Conservation (phyloP, 2,797 vertebrate species). For the Anabacerthia variegaticeps region DNA sequence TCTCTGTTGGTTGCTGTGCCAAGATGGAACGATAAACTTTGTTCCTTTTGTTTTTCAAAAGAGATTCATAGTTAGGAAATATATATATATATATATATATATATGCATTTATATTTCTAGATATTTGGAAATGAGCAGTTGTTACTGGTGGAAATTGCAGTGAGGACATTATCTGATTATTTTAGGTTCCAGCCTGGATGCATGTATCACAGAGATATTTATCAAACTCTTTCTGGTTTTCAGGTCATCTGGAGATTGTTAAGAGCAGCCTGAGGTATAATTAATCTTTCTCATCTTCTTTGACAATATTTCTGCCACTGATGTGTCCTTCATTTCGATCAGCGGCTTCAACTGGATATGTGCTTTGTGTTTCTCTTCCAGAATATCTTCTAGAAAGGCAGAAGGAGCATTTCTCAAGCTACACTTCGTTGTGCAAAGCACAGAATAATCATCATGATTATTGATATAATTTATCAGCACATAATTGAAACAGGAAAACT, state of each 20-base stretch:
- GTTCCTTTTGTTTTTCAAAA: neutral
- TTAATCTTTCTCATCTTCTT: constrained; percentile 2
- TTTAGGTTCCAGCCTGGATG: neutral
- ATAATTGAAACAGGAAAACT: neutral
- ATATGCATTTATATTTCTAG: neutral
- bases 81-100: too few species aligned
- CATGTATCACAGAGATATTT: neutral
- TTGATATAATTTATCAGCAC: neutral
- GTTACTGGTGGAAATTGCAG: neutral
- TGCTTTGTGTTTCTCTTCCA: neutral
- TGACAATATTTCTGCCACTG: neutral
- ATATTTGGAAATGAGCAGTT: neutral
- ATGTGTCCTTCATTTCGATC: neutral
- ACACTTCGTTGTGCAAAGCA: neutral
- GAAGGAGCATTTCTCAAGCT: neutral
- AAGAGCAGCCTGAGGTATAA: neutral
- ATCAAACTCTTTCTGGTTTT: neutral
- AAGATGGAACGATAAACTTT: neutral
- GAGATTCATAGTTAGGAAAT: neutral
- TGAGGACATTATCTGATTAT: neutral
- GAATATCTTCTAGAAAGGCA: neutral
- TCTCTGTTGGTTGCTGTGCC: neutral
- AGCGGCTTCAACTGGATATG: neutral
- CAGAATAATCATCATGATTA: neutral
- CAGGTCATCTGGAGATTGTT: neutral